Base-by-base conservation (phyloP, 1,140 invertebrate species). In the Ericerus pela region DNA sequence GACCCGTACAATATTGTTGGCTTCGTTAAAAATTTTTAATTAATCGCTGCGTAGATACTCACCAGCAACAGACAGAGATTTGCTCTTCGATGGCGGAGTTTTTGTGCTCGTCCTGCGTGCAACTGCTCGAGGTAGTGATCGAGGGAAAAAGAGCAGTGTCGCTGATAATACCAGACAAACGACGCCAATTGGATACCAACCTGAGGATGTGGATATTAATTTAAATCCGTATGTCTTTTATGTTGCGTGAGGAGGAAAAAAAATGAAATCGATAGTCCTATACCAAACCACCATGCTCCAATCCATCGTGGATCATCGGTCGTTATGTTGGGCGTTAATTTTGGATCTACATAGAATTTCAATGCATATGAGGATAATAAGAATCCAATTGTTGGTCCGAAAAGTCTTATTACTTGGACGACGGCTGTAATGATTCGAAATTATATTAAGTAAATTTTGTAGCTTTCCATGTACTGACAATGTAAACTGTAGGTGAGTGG, bases 201-300 rank as follows among this genome's bases (percentile, higher is more conserved):
- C 64, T 65, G n/a, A 2, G 14, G 11, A 43, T 24, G 47, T 29
- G 20, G 18, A 38, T 24, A 41, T 16, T 14, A 41, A 41, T 18
- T 41, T 6, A n/a, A n/a, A n/a, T n/a, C n/a, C n/a, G n/a, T n/a
- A n/a, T n/a, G 5, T 41, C 5, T 18, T 16, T 41, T 4, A 41
- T 41, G 14, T 41, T 41, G 14, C 37, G 31, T 33, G n/a, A 33
- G n/a, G 8, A 33, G 31, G n/a, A 33, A 33, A n/a, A 33, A 33
- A n/a, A 33, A 8, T n/a, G 8, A n/a, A 38, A 38, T 14, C n/a
- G 4, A 5, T 6, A 38, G 20, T 38, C 29, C 53, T 53, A 59
- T 52, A 64, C 86, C 86, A 27, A 85, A 60, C 83, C 82, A 86
- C 83, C 82, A 86, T 12, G 82, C 82, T 1, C 83, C 83, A 20